Conservation (phyloP, 2,888 invertebrate species). For the Diplazon laetatorius region DNA sequence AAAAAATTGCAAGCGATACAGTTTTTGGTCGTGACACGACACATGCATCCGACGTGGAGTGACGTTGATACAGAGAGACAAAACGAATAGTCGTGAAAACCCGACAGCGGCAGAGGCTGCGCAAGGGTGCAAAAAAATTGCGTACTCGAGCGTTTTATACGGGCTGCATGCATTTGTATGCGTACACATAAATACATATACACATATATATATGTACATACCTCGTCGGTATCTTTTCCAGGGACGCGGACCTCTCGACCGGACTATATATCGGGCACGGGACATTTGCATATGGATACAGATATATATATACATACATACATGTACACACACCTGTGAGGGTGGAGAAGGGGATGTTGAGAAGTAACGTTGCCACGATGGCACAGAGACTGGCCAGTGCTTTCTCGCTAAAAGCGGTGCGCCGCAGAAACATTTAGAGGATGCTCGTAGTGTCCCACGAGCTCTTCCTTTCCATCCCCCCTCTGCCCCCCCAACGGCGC, state of each 20-base stretch:
- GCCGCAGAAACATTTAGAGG: slow-evolving; percentile 69
- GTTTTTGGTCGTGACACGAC: slow-evolving; percentile 32
- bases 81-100: slow-evolving; percentile 29
- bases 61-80: slow-evolving; percentile 22
- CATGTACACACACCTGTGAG: no score
- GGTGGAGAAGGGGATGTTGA: slow-evolving; percentile 17
- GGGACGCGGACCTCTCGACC: slow-evolving; percentile 9
- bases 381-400: slow-evolving; percentile 51
- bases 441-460: slow-evolving; percentile 60
- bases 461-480: slow-evolving; percentile 35
- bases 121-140: slow-evolving; percentile 46
- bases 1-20: slow-evolving; percentile 37
- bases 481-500: no score
- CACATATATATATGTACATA: neutral
- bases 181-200: neutral
- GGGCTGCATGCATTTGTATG: neutral
- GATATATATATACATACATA: no score
- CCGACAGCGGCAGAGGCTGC: slow-evolving; percentile 7
- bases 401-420: slow-evolving; percentile 69
- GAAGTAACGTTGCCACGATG: neutral
- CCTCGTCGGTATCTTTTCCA: neutral
- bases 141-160: slow-evolving; percentile 44
- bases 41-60: slow-evolving; percentile 24
- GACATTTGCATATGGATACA: slow-evolving; percentile 23
- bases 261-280: slow-evolving; percentile 23